Base-by-base conservation (phyloP, 1,140 invertebrate genomes). In the Potamilus streckersoni region DNA sequence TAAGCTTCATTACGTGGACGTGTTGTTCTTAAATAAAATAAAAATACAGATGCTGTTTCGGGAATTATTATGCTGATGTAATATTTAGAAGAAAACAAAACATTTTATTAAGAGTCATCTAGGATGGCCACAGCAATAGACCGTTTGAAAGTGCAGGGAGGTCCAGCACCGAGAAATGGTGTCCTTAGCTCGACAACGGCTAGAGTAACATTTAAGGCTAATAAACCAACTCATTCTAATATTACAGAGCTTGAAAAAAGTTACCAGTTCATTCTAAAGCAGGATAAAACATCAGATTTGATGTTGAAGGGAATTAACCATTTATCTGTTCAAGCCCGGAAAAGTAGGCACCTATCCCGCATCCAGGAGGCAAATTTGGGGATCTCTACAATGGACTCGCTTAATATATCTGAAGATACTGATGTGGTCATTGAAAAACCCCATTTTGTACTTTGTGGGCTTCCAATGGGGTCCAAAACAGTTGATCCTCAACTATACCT, bases 381-480 rank as follows among this genome's bases (percentile, higher is more conserved):
- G 5, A 77, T 77, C 15, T 68, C 75, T 14, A 77, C 75, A 14
- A 77, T 77, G 75, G 75, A 77, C 67, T 65, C 69, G 20, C 57
- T 38, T 59, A 55, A 23, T 20, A 31, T 66, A 15, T 67, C 56
- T 38, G 75, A 65, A 2, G 58, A 61, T 19, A 23, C 13, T 5
- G 55, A 77, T 59, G 17, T 71, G 57, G 31, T 72, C 12, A 69
- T 77, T 17, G 75, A 77, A 13, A 77, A 77, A 61, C 75, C 75
- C 20, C 75, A 77, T 63, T 77, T 77, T 55, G 75, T 77, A 55
- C 57, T 77, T 20, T 77, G 75, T 73, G 75, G 75, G 38, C 65
- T 77, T 56, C 75, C 75, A 14, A 71, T 77, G 8, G 75, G 75
- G 13, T 62, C 75, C 56, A 77, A 62, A 31, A 69, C 72, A 59